Percentiles rank a stretch among this genome's conserved stretches.
phyloP scores from a whole-genome alignment of 1,140 invertebrate species.

The Trichogramma pretiosum region DNA sequence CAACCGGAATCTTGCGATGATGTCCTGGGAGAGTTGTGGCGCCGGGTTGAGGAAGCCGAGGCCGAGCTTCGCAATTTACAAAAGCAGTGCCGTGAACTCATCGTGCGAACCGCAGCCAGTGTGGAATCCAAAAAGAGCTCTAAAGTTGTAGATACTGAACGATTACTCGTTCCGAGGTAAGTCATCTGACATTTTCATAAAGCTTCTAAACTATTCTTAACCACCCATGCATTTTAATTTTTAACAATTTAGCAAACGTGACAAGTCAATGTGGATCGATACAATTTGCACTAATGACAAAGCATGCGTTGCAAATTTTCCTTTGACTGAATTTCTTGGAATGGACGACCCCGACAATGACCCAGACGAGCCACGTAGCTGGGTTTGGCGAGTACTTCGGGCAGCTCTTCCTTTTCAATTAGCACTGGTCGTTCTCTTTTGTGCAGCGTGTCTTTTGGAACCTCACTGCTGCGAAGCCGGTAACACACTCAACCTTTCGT shows the following conservation, averaged over 20 bases:
- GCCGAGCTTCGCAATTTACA: slow-evolving; percentile 67
- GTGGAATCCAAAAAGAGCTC: slow-evolving; percentile 32
- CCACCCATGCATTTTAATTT: no score
- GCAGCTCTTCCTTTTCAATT: slow-evolving; percentile 74
- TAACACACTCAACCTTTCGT: slow-evolving; percentile 71
- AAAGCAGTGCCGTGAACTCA: slow-evolving; percentile 66
- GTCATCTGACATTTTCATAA: slow-evolving; percentile 5
- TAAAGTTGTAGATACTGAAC: not conserved
- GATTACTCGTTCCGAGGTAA: slow-evolving; percentile 23
- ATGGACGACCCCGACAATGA: slow-evolving; percentile 40
- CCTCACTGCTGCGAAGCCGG: slow-evolving; percentile 76
- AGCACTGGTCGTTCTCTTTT: slow-evolving; percentile 69
- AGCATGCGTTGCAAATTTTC: not conserved
- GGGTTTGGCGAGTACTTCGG: slow-evolving; percentile 67
- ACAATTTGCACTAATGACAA: not conserved
- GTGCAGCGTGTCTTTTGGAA: slow-evolving; percentile 73
- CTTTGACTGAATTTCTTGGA: slow-evolving; percentile 6
- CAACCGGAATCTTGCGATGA: slow-evolving; percentile 52
- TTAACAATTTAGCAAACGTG: slow-evolving; percentile 35
- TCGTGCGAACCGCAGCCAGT: slow-evolving; percentile 56
- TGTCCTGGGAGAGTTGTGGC: slow-evolving; percentile 46
- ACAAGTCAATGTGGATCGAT: slow-evolving; percentile 24
- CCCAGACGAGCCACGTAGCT: slow-evolving; percentile 45
- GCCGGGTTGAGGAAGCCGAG: slow-evolving; percentile 70
- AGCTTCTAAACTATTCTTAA: not conserved